phyloP scores from a whole-genome alignment of 2,113 vertebrate species.

The Steatornis caripensis region DNA sequence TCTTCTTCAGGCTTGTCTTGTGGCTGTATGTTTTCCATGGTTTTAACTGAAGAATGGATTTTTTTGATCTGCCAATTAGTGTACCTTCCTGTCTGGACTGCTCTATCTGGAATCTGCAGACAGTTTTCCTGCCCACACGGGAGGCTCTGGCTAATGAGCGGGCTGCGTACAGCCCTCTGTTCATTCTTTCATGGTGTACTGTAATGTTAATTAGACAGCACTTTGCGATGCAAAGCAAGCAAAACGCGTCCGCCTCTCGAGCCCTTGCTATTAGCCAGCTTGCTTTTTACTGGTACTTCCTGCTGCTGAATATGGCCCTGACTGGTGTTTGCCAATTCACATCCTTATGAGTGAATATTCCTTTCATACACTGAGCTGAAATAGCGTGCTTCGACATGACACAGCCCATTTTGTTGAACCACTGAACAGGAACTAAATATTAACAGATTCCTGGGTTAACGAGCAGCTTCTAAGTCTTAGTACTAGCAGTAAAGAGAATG shows the following conservation, averaged over 20 bases:
- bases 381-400: not conserved
- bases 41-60: not conserved
- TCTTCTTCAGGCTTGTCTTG: not conserved
- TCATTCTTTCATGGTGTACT: not conserved
- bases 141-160: not conserved
- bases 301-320: not conserved
- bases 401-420: not conserved
- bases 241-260: not conserved
- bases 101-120: not conserved
- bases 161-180: not conserved
- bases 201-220: not conserved
- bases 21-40: not conserved
- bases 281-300: not conserved
- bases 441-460: not conserved
- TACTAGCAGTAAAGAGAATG: not conserved
- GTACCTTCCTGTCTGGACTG: not conserved
- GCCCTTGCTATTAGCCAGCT: not conserved
- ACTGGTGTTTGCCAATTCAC: not conserved
- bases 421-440: not conserved
- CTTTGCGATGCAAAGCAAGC: not conserved
- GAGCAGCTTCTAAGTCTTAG: not conserved
- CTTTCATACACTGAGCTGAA: not conserved
- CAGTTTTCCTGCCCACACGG: not conserved
- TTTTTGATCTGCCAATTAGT: not conserved
- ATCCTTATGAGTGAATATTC: not conserved